These are phyloP conservation scores for Picus viridis DNA, from an alignment of 2,797 vertebrate genomes.

Conservation along the genomic window DNA sequence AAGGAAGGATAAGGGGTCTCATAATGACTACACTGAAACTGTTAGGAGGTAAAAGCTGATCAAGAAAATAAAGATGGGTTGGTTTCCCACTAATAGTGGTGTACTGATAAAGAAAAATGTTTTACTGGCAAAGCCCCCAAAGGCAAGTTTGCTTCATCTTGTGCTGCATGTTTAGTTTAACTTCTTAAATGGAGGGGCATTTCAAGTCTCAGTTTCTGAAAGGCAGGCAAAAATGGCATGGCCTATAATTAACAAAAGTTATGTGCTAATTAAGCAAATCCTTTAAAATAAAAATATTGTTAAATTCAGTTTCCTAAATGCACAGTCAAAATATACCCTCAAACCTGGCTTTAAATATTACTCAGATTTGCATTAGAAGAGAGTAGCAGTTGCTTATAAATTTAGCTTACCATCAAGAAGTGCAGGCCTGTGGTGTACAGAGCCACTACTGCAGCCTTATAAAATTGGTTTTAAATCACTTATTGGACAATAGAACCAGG, in stretches of 20 bases:
- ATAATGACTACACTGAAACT: background rate
- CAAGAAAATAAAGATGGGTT: background rate
- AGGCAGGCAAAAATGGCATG: background rate
- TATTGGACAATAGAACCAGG: background rate
- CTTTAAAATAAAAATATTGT: background rate
- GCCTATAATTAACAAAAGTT: background rate
- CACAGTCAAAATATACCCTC: background rate
- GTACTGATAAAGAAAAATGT: background rate
- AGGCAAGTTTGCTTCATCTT: background rate
- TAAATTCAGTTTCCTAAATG: background rate
- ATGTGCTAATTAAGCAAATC: background rate
- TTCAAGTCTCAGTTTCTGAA: background rate
- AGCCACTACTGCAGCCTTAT: background rate
- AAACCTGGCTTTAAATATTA: background rate
- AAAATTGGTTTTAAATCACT: background rate
- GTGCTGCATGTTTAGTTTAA: background rate
- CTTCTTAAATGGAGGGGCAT: background rate
- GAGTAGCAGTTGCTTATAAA: constrained; percentile 12
- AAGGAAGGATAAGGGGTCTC: background rate
- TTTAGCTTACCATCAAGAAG: background rate
- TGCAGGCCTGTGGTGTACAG: background rate
- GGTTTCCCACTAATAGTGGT: background rate
- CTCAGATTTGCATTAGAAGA: background rate
- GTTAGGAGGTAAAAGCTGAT: background rate
- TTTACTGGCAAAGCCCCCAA: background rate